phyloP scores from a whole-genome alignment of 2,113 vertebrate genomes.

The Ameiurus melas region DNA sequence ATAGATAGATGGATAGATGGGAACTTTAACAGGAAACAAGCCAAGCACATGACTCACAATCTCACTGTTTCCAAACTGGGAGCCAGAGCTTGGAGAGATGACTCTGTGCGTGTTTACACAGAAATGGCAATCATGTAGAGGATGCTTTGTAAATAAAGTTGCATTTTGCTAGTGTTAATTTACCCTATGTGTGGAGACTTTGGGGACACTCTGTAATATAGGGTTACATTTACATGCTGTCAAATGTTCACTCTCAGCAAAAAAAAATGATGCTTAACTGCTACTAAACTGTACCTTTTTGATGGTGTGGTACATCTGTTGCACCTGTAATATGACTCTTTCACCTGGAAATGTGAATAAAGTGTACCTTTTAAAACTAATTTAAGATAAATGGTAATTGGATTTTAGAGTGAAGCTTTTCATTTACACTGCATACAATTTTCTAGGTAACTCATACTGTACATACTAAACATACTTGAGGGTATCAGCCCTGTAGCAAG shows the following conservation, averaged over 20 bases:
- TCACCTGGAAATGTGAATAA: not conserved
- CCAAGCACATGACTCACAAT: too few relatives aligned
- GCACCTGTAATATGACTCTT: not conserved
- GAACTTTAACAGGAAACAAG: too few relatives aligned
- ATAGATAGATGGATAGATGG: too few relatives aligned
- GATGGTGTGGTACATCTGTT: not conserved
- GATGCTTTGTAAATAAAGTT: too few relatives aligned
- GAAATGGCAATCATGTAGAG: too few relatives aligned
- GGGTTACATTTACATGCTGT: not conserved
- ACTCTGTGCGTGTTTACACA: too few relatives aligned
- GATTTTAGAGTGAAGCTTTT: not conserved
- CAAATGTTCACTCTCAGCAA: not conserved
- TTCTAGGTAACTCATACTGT: not conserved
- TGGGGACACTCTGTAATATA: too few relatives aligned
- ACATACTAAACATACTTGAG: not conserved
- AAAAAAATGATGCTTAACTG: not conserved
- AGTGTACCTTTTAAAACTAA: not conserved
- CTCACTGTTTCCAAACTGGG: too few relatives aligned
- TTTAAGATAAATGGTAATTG: not conserved
- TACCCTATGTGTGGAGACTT: too few relatives aligned
- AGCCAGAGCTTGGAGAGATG: too few relatives aligned
- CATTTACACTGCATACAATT: not conserved
- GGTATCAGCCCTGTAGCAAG: not conserved
- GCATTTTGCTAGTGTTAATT: too few relatives aligned
- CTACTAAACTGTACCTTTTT: not conserved